Base-by-base conservation (phyloP, 2,113 vertebrate species). In the Syngnathus typhle region DNA sequence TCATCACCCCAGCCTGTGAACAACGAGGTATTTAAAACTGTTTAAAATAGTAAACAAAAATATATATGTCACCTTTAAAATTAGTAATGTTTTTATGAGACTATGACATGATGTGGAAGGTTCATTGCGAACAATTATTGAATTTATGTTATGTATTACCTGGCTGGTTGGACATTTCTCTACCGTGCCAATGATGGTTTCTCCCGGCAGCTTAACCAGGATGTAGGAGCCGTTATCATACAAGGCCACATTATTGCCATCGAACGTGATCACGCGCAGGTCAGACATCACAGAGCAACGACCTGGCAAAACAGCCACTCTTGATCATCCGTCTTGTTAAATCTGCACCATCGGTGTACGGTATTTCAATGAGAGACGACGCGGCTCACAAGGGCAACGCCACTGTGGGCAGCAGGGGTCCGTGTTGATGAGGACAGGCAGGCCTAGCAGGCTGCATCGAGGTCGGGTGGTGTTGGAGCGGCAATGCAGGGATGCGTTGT, bases 251-350 rank as follows among this genome's bases (percentile, higher is more conserved):
- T 94, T 98, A 84, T 99, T 98, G 71, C 97, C 97, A 79, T 98
- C 97, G 65, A 99, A 99, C 0, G 97, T 99, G 73, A 98, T 96
- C 56, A 98, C 89, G 16, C 95, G 95, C 69, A 98, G 84, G 81
- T 98, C 96, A 67, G 97, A 98, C 80, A 99, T 91, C 69, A 98
- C 87, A 38, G 95, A 98, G 82, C 97, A 99, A 19, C 96, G 94
- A 84, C 97, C 97, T 99, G 79, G 56, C 67, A 85, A 46, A 58
- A 68, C 6, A 58, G 36, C 13, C 6, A 2, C 27, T 36, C 27
- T n/a, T 61, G 60, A 15, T n/a, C 60, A 61, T 43, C 39, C n/a
- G 13, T 23, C 21, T 43, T 44, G 55, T 13, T 58, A 36, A 58
- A 58, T 15, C 27, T 36, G 27, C 27, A 36, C 13, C 27, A 36